phyloP scores from a whole-genome alignment of 2,888 invertebrate species.

The Baronia brevicornis region DNA sequence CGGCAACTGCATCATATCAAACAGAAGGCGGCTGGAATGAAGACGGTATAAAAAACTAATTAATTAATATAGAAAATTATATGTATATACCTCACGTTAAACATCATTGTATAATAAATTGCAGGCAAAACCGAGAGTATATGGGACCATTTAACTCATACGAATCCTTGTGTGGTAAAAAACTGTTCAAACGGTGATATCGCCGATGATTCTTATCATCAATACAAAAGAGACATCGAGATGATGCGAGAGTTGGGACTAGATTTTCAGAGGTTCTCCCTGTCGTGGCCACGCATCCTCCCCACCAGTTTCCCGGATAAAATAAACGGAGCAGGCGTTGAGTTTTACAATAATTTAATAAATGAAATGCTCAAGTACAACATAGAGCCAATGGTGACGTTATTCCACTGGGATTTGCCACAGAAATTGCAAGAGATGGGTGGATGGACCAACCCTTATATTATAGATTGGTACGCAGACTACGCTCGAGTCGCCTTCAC shows the following conservation, averaged over 20 bases:
- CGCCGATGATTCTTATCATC: slow-evolving; percentile 72
- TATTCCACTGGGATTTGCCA: slow-evolving; percentile 63
- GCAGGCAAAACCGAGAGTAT: slow-evolving; percentile 68
- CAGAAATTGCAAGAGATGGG: slow-evolving; percentile 56
- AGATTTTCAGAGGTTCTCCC: slow-evolving; percentile 63
- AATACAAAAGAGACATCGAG: slow-evolving; percentile 70
- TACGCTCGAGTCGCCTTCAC: slow-evolving; percentile 44
- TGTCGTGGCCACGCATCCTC: slow-evolving; percentile 76
- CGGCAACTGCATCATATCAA: slow-evolving; percentile 63
- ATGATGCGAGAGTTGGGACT: slow-evolving; percentile 43
- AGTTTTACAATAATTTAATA: slow-evolving; percentile 43
- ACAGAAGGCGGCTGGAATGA: slow-evolving; percentile 68
- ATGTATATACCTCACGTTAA: no score
- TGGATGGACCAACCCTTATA: slow-evolving; percentile 51
- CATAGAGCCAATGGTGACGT: slow-evolving; percentile 72
- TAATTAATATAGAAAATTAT: no score
- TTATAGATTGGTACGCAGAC: slow-evolving; percentile 47
- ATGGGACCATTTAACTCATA: slow-evolving; percentile 74
- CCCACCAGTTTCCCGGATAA: slow-evolving; percentile 62
- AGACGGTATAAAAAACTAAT: slow-evolving; percentile 48
- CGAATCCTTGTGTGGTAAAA: slow-evolving; percentile 47
- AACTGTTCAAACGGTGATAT: slow-evolving; percentile 71
- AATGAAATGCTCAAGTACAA: slow-evolving; percentile 63
- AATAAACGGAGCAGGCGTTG: slow-evolving; percentile 54
- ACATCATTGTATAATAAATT: no score